These are phyloP conservation scores for Diacarnus erythraeanus DNA, from an alignment of 37 sponge, comb jelly and placozoan species.

Conservation along the genomic window DNA sequence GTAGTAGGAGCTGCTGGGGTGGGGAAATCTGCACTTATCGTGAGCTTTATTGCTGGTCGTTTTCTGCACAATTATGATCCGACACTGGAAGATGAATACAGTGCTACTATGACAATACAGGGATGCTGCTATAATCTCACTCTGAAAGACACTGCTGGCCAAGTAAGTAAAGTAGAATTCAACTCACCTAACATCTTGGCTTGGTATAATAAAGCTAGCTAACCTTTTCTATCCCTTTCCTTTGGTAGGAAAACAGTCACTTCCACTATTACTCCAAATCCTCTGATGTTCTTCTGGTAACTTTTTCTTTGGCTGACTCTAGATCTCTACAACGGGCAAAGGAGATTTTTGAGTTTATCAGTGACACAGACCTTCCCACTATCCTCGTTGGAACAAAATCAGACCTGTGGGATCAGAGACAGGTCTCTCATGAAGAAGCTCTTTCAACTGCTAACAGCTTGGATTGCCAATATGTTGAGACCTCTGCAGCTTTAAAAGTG, in stretches of 20 bases:
- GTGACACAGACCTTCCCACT: background rate
- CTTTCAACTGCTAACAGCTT: slow-evolving; percentile 8
- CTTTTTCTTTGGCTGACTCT: slow-evolving; percentile 31
- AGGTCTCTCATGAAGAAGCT: slow-evolving; percentile 17
- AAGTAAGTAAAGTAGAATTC: slow-evolving; percentile 7
- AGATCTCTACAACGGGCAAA: slow-evolving; percentile 14
- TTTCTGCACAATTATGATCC: slow-evolving; percentile 74
- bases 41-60: slow-evolving; percentile 51
- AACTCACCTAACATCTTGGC: background rate
- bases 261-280: slow-evolving; percentile 7
- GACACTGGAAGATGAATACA: slow-evolving; percentile 44
- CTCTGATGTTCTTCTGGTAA: slow-evolving; percentile 34
- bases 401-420: slow-evolving; percentile 25
- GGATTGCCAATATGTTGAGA: slow-evolving; percentile 46
- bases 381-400: slow-evolving; percentile 51
- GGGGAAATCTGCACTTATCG: slow-evolving; percentile 73
- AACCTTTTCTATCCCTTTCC: background rate
- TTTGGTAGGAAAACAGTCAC: slow-evolving; percentile 9
- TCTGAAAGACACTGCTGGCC: slow-evolving; percentile 60
- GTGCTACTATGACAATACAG: background rate
- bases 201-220: background rate
- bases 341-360: background rate
- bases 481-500: slow-evolving; percentile 22
- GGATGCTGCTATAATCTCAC: slow-evolving; percentile 12
- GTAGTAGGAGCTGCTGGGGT: slow-evolving; percentile 63